phyloP scores from a whole-genome alignment of 2,888 invertebrate genomes.

The Rhogogaster chlorosoma region DNA sequence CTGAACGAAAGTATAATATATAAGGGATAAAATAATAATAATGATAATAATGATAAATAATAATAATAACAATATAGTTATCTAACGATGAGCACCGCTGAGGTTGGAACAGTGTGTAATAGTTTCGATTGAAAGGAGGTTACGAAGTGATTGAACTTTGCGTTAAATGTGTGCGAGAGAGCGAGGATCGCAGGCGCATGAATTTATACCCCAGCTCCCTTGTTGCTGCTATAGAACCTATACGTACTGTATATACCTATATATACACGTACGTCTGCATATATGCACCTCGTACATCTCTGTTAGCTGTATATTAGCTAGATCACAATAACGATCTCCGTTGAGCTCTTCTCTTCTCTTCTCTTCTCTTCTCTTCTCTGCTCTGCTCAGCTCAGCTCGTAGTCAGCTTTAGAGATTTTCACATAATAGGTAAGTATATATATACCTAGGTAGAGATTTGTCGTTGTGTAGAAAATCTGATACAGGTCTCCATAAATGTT shows the following conservation, averaged over 20 bases:
- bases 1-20: background rate
- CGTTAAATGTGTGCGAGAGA: slow-evolving; percentile 66
- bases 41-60: slow-evolving; percentile 28
- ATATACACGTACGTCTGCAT: background rate
- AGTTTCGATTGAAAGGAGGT: slow-evolving; percentile 78
- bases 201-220: background rate
- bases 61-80: background rate
- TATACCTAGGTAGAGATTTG: background rate
- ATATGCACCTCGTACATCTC: background rate
- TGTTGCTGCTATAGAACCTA: background rate
- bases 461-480: background rate
- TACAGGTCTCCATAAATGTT: background rate
- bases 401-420: background rate
- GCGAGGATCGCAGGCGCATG: slow-evolving; percentile 7
- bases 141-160: slow-evolving; percentile 78
- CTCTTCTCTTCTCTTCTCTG: background rate
- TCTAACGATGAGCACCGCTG: slow-evolving; percentile 72
- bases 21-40: slow-evolving; percentile 44
- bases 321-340: background rate
- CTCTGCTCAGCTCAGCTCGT: too few species aligned
- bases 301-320: background rate
- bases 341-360: background rate
- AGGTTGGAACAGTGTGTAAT: slow-evolving; percentile 73
- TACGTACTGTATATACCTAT: background rate
- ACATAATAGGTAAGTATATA: background rate